Conservation (phyloP, 1,140 invertebrate genomes). For the Drosophila azteca region DNA sequence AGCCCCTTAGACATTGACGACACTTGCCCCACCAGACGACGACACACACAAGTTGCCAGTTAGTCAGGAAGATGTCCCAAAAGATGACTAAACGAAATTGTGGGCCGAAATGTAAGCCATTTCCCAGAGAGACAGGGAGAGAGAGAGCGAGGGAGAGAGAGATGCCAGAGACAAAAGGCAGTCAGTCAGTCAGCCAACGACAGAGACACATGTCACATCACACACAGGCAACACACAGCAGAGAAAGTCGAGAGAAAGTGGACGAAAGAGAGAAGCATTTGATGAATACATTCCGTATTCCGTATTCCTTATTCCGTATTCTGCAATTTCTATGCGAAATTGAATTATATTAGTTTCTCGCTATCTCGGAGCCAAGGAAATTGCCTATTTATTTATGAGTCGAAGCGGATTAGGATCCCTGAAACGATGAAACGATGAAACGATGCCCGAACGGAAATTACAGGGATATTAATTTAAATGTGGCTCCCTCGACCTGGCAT, state of each 20-base stretch:
- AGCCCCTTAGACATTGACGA: no score
- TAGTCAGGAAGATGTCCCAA: constrained; percentile 31
- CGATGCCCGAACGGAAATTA: constrained; percentile 45
- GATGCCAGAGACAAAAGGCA: constrained; percentile 43
- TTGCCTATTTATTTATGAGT: constrained; percentile 67
- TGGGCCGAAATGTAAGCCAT: constrained; percentile 24
- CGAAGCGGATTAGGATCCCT: constrained; percentile 38
- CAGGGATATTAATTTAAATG: constrained; percentile 47
- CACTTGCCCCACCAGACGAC: no score
- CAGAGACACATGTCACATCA: constrained; percentile 37
- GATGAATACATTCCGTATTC: constrained; percentile 38
- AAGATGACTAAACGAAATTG: constrained; percentile 54
- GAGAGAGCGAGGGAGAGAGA: constrained; percentile 1
- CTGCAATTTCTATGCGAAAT: constrained; percentile 30
- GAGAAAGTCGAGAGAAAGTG: constrained; percentile 2
- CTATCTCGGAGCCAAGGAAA: constrained; percentile 53
- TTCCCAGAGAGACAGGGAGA: background rate
- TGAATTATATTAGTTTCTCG: constrained; percentile 66
- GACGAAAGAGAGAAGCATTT: constrained; percentile 10
- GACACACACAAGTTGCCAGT: constrained; percentile 28
- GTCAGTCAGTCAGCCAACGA: constrained; percentile 11
- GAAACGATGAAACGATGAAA: constrained; percentile 23
- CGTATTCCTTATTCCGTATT: constrained; percentile 27
- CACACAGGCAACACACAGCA: constrained; percentile 3
- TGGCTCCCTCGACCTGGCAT: background rate